A percentile compares a stretch with the other conserved stretches of the same genome.
Conservation (phyloP, 1,140 invertebrate species). For the Zaprionus nigranus region DNA sequence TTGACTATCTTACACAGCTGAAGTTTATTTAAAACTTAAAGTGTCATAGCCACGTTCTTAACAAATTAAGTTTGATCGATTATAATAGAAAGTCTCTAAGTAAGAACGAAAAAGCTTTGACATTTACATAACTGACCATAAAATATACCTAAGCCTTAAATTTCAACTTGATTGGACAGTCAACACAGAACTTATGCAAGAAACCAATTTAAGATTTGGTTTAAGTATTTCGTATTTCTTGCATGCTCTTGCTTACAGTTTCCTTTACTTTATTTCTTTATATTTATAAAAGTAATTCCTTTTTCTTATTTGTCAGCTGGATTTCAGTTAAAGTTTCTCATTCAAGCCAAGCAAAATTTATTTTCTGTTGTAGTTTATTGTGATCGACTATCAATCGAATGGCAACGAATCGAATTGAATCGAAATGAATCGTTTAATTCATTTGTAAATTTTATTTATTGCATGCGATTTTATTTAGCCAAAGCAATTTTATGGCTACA, state of each 20-base stretch:
- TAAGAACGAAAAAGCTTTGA: background rate
- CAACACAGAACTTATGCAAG: background rate
- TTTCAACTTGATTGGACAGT: background rate
- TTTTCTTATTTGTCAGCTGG: conserved; percentile 43
- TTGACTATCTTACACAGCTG: background rate
- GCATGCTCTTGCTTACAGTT: too few relatives aligned
- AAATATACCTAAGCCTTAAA: background rate
- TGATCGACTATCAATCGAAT: conserved; percentile 39
- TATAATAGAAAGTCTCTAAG: background rate
- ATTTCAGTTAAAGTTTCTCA: conserved; percentile 19
- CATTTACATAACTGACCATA: background rate
- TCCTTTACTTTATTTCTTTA: background rate
- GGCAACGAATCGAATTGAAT: conserved; percentile 13
- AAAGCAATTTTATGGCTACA: conserved; percentile 74
- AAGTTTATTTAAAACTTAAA: background rate
- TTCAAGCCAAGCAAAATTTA: conserved; percentile 1
- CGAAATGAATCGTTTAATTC: conserved; percentile 48
- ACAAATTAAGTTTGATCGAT: background rate
- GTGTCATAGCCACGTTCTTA: too few relatives aligned
- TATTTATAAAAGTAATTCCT: conserved; percentile 32
- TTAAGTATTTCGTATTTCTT: background rate
- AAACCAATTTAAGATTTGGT: background rate
- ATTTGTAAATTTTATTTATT: conserved; percentile 72
- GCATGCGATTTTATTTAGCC: conserved; percentile 58
- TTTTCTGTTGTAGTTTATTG: conserved; percentile 1